Percentiles rank a stretch among this genome's conserved stretches.
Conservation (phyloP, 1,140 invertebrate genomes). For the Coptotermes formosanus region DNA sequence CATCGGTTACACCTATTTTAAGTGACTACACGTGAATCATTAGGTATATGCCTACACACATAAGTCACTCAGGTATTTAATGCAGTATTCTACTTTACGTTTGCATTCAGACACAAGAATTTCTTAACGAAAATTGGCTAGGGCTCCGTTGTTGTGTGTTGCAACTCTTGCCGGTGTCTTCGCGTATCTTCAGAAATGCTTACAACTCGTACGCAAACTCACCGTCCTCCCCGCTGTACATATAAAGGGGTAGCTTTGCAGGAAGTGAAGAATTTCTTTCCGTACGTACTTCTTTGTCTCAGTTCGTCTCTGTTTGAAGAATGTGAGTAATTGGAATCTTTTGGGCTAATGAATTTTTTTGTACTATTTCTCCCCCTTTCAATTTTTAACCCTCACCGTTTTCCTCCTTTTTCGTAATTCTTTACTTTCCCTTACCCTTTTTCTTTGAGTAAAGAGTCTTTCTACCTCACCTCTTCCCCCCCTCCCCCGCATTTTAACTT, state of each 20-base stretch:
- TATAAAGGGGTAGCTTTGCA: background rate
- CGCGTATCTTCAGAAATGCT: background rate
- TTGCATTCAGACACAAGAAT: too few relatives aligned
- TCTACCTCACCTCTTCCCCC: background rate
- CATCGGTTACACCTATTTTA: too few relatives aligned
- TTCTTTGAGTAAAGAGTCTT: background rate
- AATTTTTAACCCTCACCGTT: background rate
- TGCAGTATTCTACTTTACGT: too few relatives aligned
- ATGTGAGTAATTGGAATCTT: constrained; percentile 23
- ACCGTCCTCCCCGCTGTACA: background rate
- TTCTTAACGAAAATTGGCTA: too few relatives aligned
- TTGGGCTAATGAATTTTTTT: constrained; percentile 13
- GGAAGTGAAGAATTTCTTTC: background rate
- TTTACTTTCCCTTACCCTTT: background rate
- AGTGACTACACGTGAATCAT: too few relatives aligned
- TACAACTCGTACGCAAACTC: background rate
- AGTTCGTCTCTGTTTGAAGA: background rate
- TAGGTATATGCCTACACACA: too few relatives aligned
- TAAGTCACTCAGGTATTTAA: too few relatives aligned
- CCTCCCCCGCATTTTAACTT: background rate
- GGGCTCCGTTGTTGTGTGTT: background rate
- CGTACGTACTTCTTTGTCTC: background rate
- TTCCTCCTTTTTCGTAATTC: background rate
- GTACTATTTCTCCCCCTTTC: background rate
- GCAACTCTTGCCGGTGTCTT: background rate